phyloP scores from a whole-genome alignment of 1,140 invertebrate genomes.

The Eriosoma lanigerum region DNA sequence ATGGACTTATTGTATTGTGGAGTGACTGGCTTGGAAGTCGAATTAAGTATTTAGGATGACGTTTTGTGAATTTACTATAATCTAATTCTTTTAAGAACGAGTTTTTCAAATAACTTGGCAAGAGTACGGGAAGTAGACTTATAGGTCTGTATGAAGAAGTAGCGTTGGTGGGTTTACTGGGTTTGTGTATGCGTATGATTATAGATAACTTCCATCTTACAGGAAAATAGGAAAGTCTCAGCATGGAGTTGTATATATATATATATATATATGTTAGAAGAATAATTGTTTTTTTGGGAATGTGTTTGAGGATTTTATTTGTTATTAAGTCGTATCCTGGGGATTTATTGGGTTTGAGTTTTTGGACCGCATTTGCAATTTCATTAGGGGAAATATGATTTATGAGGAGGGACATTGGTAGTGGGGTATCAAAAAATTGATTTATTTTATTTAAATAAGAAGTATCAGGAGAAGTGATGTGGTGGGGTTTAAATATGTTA shows the following conservation, averaged over 20 bases:
- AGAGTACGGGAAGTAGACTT: slow-evolving; percentile 55
- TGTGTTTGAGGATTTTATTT: slow-evolving; percentile 2
- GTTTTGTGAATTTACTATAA: not conserved
- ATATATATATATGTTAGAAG: no score
- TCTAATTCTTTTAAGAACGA: slow-evolving; percentile 53
- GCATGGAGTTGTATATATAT: slow-evolving; percentile 36
- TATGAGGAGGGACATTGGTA: not conserved
- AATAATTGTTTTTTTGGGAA: slow-evolving; percentile 23
- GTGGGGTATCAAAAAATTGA: not conserved
- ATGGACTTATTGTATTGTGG: not conserved
- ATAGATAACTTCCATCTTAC: slow-evolving; percentile 55
- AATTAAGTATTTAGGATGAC: not conserved
- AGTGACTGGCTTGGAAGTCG: not conserved
- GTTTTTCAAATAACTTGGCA: slow-evolving; percentile 54
- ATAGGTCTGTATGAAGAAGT: slow-evolving; percentile 56
- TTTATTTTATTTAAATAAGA: not conserved
- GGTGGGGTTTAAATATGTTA: not conserved
- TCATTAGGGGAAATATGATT: not conserved
- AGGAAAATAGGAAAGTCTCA: slow-evolving; percentile 18
- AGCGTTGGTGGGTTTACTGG: slow-evolving; percentile 52
- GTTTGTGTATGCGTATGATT: slow-evolving; percentile 57
- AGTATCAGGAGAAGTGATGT: not conserved
- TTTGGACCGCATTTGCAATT: not conserved
- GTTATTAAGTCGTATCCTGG: not conserved
- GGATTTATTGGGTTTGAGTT: not conserved